These are phyloP conservation scores for Coptodon bakossiorum DNA, from an alignment of 2,113 vertebrate genomes.

Conservation along the genomic window DNA sequence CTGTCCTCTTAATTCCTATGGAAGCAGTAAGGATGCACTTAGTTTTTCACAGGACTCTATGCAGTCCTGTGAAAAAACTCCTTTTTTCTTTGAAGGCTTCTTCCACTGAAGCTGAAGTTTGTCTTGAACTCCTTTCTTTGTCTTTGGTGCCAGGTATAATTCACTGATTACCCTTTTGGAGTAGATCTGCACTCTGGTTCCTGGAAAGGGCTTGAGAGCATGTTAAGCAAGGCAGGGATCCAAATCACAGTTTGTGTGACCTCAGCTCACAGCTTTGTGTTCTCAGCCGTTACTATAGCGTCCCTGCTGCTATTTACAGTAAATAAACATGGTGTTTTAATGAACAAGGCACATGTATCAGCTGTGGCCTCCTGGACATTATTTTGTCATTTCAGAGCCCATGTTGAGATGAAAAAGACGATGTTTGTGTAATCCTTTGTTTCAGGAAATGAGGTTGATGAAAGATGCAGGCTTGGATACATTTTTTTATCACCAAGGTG, in stretches of 20 bases:
- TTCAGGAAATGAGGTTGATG: conserved; percentile 4
- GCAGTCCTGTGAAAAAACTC: not conserved
- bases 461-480: not conserved
- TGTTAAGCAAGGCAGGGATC: conserved; percentile 20
- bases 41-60: not conserved
- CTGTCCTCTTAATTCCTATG: not conserved
- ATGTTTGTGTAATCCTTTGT: conserved; percentile 16
- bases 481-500: not conserved
- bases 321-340: conserved; percentile 53
- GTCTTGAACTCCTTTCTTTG: not conserved
- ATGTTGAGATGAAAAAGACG: not conserved
- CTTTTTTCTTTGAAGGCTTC: not conserved
- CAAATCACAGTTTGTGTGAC: conserved; percentile 53
- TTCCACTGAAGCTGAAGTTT: not conserved
- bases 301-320: conserved; percentile 44
- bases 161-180: conserved; percentile 40
- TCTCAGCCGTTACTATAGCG: conserved; percentile 54
- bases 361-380: not conserved
- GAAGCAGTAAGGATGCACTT: not conserved
- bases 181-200: conserved; percentile 16
- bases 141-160: conserved; percentile 25
- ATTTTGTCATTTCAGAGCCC: not conserved
- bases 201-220: conserved; percentile 37
- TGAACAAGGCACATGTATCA: not conserved
- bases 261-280: conserved; percentile 45